A percentile compares a stretch with the other conserved stretches of the same genome.
Evolutionary conservation across 2,888 invertebrate genomes (phyloP).

Genomic region (Ametastegia equiseti): DNA sequence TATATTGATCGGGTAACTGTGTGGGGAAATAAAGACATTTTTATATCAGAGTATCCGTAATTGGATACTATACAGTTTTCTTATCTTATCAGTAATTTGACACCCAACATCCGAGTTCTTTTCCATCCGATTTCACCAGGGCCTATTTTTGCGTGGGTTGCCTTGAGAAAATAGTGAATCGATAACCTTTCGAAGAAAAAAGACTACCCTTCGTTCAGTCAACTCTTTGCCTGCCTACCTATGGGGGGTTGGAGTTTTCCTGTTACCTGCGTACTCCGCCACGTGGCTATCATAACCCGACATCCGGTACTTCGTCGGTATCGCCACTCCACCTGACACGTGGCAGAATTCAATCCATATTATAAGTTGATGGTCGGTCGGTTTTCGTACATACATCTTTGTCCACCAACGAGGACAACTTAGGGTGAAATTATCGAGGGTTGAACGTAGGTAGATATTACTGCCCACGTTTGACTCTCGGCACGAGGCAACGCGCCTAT

Average conservation of each 20-base stretch:
- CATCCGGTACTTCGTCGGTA: slow-evolving; percentile 49
- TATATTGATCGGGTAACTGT: background rate
- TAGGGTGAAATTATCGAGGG: slow-evolving; percentile 15
- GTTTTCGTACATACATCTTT: slow-evolving; percentile 11
- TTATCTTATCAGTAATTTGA: slow-evolving; percentile 18
- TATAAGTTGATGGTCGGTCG: slow-evolving; percentile 42
- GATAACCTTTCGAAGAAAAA: background rate
- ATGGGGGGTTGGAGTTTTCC: slow-evolving; percentile 10
- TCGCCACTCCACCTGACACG: slow-evolving; percentile 71
- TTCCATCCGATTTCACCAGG: background rate
- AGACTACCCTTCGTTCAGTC: background rate
- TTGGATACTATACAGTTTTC: slow-evolving; percentile 1
- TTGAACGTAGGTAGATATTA: slow-evolving; percentile 15
- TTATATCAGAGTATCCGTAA: background rate
- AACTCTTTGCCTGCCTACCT: background rate
- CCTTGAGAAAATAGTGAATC: background rate
- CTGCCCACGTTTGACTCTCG: slow-evolving; percentile 65
- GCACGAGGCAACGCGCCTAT: slow-evolving; percentile 54
- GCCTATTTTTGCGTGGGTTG: background rate
- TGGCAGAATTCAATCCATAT: slow-evolving; percentile 67
- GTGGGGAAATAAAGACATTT: background rate
- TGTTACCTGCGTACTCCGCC: slow-evolving; percentile 28
- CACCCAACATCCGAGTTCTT: background rate
- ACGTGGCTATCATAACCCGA: slow-evolving; percentile 24
- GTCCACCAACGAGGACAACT: slow-evolving; percentile 34